Conservation (phyloP, 1,140 invertebrate genomes). For the Drosophila nikananu region DNA sequence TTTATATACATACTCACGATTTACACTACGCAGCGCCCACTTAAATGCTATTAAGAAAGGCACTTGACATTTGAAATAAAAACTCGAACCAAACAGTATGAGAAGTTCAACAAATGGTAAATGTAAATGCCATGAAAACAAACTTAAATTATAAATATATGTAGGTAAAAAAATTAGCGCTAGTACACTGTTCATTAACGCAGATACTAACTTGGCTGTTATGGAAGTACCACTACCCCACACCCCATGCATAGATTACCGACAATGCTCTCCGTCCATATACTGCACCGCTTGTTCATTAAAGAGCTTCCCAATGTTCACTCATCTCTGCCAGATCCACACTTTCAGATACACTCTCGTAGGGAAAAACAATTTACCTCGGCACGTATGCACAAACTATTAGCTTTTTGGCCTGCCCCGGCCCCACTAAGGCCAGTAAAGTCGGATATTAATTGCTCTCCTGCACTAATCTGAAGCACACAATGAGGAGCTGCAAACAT, state of each 20-base stretch:
- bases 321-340: neutral
- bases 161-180: neutral
- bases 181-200: neutral
- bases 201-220: neutral
- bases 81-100: slow-evolving; percentile 14
- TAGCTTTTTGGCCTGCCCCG: slow-evolving; percentile 20
- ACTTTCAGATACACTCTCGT: neutral
- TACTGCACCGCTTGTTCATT: no score
- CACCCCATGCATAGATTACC: neutral
- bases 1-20: slow-evolving; percentile 21
- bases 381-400: slow-evolving; percentile 49
- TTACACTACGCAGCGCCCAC: slow-evolving; percentile 27
- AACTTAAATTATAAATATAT: neutral
- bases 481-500: slow-evolving; percentile 35
- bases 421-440: slow-evolving; percentile 3
- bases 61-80: slow-evolving; percentile 73
- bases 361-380: slow-evolving; percentile 1
- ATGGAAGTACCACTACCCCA: neutral
- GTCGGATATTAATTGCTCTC: slow-evolving; percentile 70
- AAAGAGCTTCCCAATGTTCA: neutral
- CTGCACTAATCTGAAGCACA: slow-evolving; percentile 48
- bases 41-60: slow-evolving; percentile 76
- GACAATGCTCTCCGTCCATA: neutral
- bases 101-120: neutral
- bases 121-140: slow-evolving; percentile 3